A percentile compares a stretch with the other conserved stretches of the same genome.
phyloP scores from a whole-genome alignment of 2,888 invertebrate genomes.

The Abrostola tripartita region DNA sequence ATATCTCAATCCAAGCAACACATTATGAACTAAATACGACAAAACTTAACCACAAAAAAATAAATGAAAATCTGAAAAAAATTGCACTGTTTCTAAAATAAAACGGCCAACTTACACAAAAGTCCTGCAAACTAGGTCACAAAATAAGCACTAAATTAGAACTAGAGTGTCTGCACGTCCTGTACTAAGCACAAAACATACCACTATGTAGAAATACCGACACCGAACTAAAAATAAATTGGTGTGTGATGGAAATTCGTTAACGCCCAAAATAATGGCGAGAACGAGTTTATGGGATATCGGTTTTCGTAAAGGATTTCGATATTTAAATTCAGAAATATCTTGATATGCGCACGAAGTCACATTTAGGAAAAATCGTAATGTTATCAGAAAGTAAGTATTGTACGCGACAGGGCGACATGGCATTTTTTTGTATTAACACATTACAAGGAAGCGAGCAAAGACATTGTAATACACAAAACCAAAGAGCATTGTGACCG shows the following conservation, averaged over 20 bases:
- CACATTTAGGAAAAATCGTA: background rate
- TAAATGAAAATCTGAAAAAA: background rate
- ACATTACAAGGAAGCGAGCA: too few relatives aligned
- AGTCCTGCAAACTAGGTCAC: conserved; percentile 18
- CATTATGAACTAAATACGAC: background rate
- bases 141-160: conserved; percentile 36
- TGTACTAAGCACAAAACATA: conserved; percentile 38
- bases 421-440: too few relatives aligned
- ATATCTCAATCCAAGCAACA: too few relatives aligned
- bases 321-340: background rate
- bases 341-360: background rate
- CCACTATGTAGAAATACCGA: conserved; percentile 56
- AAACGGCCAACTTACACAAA: conserved; percentile 12
- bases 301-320: conserved; percentile 37
- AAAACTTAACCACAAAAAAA: conserved; percentile 9
- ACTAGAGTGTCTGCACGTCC: conserved; percentile 34
- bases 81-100: background rate
- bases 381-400: too few relatives aligned
- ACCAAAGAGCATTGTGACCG: too few relatives aligned
- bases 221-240: conserved; percentile 69
- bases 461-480: too few relatives aligned
- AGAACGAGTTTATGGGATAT: conserved; percentile 34
- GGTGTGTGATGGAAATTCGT: conserved; percentile 67
- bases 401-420: too few relatives aligned
- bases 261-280: conserved; percentile 60